Conservation (phyloP, 2,888 invertebrate species). For the Beris chalybata region DNA sequence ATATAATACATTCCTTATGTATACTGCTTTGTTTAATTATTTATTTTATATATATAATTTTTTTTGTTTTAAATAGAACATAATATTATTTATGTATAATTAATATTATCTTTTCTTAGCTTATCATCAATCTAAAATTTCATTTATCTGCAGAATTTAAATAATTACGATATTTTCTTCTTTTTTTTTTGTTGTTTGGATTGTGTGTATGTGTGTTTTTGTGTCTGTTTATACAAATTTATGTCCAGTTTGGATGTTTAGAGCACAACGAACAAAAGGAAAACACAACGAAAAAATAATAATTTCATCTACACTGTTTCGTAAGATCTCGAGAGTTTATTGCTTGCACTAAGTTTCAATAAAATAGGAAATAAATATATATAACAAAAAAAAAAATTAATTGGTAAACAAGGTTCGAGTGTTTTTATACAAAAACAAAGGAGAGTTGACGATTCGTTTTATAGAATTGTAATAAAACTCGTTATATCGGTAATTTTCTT, state of each 20-base stretch:
- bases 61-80: conserved; percentile 3
- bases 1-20: conserved; percentile 29
- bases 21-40: conserved; percentile 1
- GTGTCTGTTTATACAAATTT: background rate
- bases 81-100: conserved; percentile 4
- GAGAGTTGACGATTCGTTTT: too few relatives aligned
- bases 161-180: too few relatives aligned
- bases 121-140: background rate
- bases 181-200: too few relatives aligned
- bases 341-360: too few relatives aligned
- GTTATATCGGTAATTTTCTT: background rate
- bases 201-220: background rate
- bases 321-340: too few relatives aligned
- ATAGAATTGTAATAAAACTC: too few relatives aligned
- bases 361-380: background rate
- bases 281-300: too few relatives aligned
- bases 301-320: too few relatives aligned
- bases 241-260: too few relatives aligned
- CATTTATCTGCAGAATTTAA: background rate
- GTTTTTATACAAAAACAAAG: background rate
- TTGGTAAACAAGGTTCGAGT: background rate
- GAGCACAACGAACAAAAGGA: too few relatives aligned
- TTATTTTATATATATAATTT: conserved; percentile 6
- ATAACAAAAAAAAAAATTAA: background rate
- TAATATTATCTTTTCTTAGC: background rate